A percentile compares a stretch with the other conserved stretches of the same genome.
Conservation (phyloP, 2,888 invertebrate genomes). For the Trachelus tabidus region DNA sequence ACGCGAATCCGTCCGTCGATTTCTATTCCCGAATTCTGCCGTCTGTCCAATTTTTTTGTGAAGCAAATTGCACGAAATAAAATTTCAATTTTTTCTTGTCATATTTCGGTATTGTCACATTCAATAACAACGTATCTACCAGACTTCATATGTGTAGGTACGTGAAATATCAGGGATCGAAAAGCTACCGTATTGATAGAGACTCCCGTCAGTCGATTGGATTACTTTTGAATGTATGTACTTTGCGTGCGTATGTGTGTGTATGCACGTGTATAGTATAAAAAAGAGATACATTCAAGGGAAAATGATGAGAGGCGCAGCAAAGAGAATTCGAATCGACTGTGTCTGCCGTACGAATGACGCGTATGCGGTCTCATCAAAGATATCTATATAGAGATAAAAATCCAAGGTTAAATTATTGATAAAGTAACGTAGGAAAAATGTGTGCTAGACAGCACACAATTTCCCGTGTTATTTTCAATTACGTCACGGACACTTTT, state of each 20-base stretch:
- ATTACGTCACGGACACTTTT: no score
- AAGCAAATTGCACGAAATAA: background rate
- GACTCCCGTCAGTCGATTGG: background rate
- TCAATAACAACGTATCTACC: background rate
- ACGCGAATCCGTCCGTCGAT: background rate
- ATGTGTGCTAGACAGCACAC: no score
- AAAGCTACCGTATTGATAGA: background rate
- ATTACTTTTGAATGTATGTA: background rate
- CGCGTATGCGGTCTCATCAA: background rate
- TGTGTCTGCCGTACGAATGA: background rate
- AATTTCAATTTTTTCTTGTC: background rate
- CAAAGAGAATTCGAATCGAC: background rate
- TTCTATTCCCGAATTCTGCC: background rate
- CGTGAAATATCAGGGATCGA: background rate
- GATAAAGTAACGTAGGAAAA: background rate
- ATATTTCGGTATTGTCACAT: background rate
- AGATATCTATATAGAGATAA: background rate
- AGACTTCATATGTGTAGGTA: background rate
- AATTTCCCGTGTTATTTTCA: no score
- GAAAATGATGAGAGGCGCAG: slow-evolving; percentile 6
- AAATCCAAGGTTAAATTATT: background rate
- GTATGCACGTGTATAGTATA: background rate
- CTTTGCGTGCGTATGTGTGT: background rate
- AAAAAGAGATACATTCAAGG: background rate
- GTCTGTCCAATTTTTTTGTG: background rate